Evolutionary conservation across 2,797 vertebrate genomes (phyloP).

Genomic region (Semaprochilodus insignis): DNA sequence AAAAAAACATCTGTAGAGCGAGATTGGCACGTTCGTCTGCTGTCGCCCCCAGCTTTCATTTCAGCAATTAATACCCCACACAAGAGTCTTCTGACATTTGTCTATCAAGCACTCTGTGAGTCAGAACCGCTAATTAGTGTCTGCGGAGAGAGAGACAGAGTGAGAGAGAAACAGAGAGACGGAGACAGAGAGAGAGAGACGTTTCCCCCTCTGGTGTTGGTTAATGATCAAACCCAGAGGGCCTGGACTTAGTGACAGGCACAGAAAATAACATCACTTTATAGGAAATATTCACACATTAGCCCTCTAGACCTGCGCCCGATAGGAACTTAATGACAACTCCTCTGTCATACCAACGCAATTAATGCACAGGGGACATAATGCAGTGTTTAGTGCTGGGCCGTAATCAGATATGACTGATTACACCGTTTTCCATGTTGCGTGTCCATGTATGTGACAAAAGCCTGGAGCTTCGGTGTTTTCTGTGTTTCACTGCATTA

Average conservation of each 20-base stretch:
- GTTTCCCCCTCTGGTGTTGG: constrained; percentile 55
- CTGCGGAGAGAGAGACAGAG: constrained; percentile 58
- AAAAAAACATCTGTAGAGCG: constrained; percentile 46
- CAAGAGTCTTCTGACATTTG: constrained; percentile 80
- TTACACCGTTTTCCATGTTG: constrained; percentile 24
- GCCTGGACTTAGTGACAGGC: constrained; percentile 54
- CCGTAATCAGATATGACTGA: constrained; percentile 50
- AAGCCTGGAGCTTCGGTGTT: constrained; percentile 17
- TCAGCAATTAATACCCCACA: constrained; percentile 75
- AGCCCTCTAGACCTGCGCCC: constrained; percentile 46
- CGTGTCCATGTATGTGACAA: constrained; percentile 13
- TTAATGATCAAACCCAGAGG: constrained; percentile 69
- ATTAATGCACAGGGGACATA: constrained; percentile 43
- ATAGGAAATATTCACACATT: constrained; percentile 58
- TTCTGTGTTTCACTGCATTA: constrained; percentile 44
- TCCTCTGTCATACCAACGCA: constrained; percentile 45
- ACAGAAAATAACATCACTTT: constrained; percentile 61
- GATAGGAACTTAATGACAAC: constrained; percentile 50
- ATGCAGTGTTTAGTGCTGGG: constrained; percentile 33
- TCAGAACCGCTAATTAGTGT: constrained; percentile 77
- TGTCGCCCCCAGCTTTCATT: constrained; percentile 68
- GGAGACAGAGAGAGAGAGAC: constrained; percentile 58
- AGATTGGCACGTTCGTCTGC: constrained; percentile 48
- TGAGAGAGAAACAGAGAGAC: constrained; percentile 41
- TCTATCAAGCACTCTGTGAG: constrained; percentile 76